Evolutionary conservation across 2,797 vertebrate species (phyloP).

Genomic region (Cetoscarus ocellatus): DNA sequence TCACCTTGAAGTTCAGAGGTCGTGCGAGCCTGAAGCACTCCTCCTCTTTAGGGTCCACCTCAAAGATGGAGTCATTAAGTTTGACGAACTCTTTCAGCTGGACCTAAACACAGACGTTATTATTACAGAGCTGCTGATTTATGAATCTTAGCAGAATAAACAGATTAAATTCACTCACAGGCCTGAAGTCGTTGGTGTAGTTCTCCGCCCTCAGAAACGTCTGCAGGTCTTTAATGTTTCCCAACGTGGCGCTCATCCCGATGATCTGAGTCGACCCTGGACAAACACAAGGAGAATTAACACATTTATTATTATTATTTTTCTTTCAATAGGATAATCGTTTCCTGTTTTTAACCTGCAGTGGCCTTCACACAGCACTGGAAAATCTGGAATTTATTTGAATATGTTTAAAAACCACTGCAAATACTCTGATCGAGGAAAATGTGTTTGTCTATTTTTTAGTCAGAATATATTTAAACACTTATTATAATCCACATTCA

Average conservation of each 20-base stretch:
- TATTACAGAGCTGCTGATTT: no score
- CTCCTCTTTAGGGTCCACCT: conserved; percentile 88
- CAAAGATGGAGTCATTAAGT: conserved; percentile 90
- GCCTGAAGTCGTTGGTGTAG: conserved; percentile 92
- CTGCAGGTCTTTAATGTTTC: conserved; percentile 92
- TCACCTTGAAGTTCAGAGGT: conserved; percentile 90
- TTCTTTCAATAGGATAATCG: no score
- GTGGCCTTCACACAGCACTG: no score
- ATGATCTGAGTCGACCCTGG: conserved; percentile 92
- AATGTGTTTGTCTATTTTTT: no score
- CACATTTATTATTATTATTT: no score
- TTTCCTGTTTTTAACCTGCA: no score
- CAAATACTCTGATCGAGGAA: no score
- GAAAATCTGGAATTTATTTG: no score
- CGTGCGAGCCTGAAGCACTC: conserved; percentile 89
- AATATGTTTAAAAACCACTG: no score
- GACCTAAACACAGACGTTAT: conserved; percentile 80
- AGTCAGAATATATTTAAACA: no score
- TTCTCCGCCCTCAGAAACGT: conserved; percentile 93
- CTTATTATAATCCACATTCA: no score
- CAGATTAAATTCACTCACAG: conserved; percentile 82
- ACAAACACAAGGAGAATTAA: neutral
- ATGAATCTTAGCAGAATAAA: no score
- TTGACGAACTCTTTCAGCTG: conserved; percentile 95
- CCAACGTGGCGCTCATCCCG: conserved; percentile 97